Conservation (phyloP, 2,888 invertebrate species). For the Meliscaeva auricollis region DNA sequence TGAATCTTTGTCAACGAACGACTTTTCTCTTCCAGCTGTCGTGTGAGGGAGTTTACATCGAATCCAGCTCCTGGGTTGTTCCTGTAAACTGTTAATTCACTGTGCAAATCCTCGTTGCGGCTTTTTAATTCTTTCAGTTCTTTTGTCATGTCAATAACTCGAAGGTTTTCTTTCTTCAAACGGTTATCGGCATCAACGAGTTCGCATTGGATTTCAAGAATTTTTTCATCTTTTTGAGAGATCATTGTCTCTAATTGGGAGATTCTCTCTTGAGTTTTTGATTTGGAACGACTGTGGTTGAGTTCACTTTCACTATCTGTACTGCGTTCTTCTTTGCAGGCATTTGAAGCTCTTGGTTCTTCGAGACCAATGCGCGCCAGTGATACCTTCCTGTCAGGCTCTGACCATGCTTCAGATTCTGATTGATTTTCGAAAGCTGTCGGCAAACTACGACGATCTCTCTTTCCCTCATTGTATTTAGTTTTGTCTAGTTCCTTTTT, state of each 20-base stretch:
- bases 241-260: constrained; percentile 83
- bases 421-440: constrained; percentile 82
- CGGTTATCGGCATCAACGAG: constrained; percentile 82
- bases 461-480: constrained; percentile 78
- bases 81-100: constrained; percentile 77
- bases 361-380: constrained; percentile 90
- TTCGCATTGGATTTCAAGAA: constrained; percentile 82
- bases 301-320: constrained; percentile 78
- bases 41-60: constrained; percentile 76
- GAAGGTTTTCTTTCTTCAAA: constrained; percentile 81
- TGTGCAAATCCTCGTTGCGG: constrained; percentile 80
- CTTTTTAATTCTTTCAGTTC: constrained; percentile 79
- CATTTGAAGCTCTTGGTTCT: constrained; percentile 80
- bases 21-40: constrained; percentile 80
- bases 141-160: constrained; percentile 79
- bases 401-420: constrained; percentile 95
- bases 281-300: constrained; percentile 78
- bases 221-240: constrained; percentile 84
- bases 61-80: constrained; percentile 66
- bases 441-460: constrained; percentile 82
- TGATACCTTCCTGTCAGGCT: constrained; percentile 93
- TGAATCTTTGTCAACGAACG: constrained; percentile 82
- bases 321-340: constrained; percentile 81
- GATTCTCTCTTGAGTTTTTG: constrained; percentile 83
- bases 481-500: constrained; percentile 80